phyloP scores from a whole-genome alignment of 2,113 vertebrate species.

The Tragulus kanchil region DNA sequence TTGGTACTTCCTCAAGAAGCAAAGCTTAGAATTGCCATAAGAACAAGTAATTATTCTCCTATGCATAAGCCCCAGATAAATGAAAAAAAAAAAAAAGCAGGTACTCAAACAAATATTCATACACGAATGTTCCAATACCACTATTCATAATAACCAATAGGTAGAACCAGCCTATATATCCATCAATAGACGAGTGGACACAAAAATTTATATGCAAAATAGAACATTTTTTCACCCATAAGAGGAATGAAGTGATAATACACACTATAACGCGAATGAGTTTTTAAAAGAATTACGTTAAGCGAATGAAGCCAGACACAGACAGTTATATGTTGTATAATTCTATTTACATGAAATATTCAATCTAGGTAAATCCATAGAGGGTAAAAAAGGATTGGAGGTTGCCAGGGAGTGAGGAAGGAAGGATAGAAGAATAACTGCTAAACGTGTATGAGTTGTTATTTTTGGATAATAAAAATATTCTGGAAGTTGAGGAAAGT shows the following conservation, averaged over 20 bases:
- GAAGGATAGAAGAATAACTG: background rate
- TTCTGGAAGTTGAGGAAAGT: background rate
- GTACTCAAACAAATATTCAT: background rate
- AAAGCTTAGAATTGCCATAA: background rate
- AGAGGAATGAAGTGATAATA: background rate
- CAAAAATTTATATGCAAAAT: background rate
- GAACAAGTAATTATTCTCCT: background rate
- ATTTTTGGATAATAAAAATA: background rate
- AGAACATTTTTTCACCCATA: background rate
- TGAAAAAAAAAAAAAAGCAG: background rate
- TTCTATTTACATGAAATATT: background rate
- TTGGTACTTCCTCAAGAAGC: background rate
- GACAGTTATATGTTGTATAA: background rate
- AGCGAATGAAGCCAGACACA: background rate
- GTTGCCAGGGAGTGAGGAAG: background rate
- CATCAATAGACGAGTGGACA: background rate
- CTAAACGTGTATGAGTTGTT: background rate
- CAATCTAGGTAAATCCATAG: background rate
- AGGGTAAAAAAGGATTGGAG: background rate
- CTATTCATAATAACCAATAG: background rate
- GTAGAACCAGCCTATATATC: background rate
- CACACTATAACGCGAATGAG: background rate
- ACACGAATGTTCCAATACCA: background rate
- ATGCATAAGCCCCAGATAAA: background rate
- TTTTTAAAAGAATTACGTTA: background rate